Evolutionary conservation across 2,888 invertebrate species (phyloP).

Genomic region (Ectemnius lituratus): DNA sequence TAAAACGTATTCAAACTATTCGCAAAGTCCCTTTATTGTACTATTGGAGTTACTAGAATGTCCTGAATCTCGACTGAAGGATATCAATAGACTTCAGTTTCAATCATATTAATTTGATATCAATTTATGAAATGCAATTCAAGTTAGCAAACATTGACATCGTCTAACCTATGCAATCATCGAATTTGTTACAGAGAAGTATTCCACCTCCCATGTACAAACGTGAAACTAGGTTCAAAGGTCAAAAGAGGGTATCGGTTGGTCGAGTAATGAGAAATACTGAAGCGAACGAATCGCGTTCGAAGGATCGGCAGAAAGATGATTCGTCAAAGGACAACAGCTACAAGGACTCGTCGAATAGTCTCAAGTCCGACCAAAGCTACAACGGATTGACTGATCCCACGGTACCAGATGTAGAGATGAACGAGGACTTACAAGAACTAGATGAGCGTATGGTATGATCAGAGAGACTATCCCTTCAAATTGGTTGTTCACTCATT

Average conservation of each 20-base stretch:
- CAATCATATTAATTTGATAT: background rate
- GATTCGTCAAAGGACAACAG: conserved; percentile 46
- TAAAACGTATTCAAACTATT: background rate
- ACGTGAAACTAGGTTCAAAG: conserved; percentile 78
- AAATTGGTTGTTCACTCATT: background rate
- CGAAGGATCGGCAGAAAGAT: conserved; percentile 53
- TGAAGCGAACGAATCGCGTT: conserved; percentile 48
- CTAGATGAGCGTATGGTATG: conserved; percentile 61
- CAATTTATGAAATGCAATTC: background rate
- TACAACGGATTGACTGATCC: conserved; percentile 65
- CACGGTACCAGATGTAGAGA: conserved; percentile 69
- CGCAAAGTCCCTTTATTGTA: background rate
- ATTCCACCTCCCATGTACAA: conserved; percentile 73
- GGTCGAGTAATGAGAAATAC: conserved; percentile 67
- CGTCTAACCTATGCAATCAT: background rate
- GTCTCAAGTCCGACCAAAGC: conserved; percentile 58
- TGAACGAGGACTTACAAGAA: conserved; percentile 65
- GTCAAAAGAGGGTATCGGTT: conserved; percentile 78
- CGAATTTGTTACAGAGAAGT: conserved; percentile 57
- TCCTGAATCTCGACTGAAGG: background rate
- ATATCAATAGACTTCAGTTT: background rate
- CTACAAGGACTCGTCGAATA: conserved; percentile 46
- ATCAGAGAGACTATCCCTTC: conserved; percentile 12
- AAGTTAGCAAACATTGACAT: background rate
- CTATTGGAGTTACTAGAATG: background rate